Evolutionary conservation across 2,888 invertebrate species (phyloP), one percentile per base, ranked within the genome.

Genomic region (Oscheius sp.): DNA sequence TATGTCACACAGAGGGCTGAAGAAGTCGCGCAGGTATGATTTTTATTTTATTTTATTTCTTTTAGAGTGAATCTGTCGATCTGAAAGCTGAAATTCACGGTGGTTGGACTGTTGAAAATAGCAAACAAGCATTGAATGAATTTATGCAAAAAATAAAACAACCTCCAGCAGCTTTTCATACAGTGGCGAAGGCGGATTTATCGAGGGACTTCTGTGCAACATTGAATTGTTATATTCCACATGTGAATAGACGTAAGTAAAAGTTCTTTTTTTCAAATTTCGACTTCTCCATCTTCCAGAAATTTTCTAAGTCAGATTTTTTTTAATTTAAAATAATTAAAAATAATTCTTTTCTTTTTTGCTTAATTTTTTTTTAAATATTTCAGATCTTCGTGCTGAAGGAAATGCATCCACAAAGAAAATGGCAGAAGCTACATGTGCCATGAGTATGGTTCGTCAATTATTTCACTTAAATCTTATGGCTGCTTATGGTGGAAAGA

Each of bases 91-190:
- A 92, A 74, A 93, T 97, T 83, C 97, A 97, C 86, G 97, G 97
- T 59, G 95, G 96, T 88, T 98, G 97, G 96, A 96, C 94, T 0
- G 91, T 97, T 87, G 96, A 97, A 85, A 98, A 96, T 89, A 94
- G 96, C 3, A 98, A 98, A 32, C 59, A 93, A 0, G 93, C 95
- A 78, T 89, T 98, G 9, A 95, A 98, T 89, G 95, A 96, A 87
- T 98, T 93, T 87, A 90, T 95, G 90, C 95, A 97, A 88, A 89
- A 91, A 77, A 93, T 93, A 87, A 93, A 92, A 87, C 92, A 94
- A 76, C 91, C 74, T 20, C 44, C 69, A 1, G 68, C 71, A 12
- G 22, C 14, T 8, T 81, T 79, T 49, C 24, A 50, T 1, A 74
- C 76, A 0, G 50, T 49, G 22, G 62, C 57, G 8, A 70, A 59